Conservation (phyloP, 2,113 vertebrate genomes). For the Tragelaphus strepsiceros region DNA sequence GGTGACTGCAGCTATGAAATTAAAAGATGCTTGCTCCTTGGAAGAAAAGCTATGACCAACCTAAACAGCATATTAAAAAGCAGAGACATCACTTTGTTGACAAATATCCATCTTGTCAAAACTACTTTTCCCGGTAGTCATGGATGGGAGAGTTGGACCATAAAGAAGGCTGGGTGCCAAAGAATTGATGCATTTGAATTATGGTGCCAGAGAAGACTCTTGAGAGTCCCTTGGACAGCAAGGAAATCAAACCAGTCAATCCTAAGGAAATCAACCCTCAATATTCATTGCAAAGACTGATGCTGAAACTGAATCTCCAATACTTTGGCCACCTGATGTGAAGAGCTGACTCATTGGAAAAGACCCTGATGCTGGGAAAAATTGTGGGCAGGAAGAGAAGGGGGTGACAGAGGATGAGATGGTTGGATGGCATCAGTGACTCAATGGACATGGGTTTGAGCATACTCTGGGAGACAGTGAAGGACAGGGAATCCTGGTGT, state of each 20-base stretch:
- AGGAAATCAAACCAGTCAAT: not conserved
- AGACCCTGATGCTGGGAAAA: not conserved
- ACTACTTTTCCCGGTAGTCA: not conserved
- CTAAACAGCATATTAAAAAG: not conserved
- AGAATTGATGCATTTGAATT: not conserved
- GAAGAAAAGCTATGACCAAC: not conserved
- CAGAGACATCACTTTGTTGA: not conserved
- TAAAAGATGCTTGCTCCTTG: not conserved
- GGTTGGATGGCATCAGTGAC: not conserved
- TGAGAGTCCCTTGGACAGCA: not conserved
- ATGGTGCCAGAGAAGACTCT: not conserved
- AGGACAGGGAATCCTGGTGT: not conserved
- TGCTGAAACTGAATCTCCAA: not conserved
- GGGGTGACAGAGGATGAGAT: not conserved
- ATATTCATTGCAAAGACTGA: not conserved
- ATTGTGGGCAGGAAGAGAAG: not conserved
- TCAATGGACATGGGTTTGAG: not conserved
- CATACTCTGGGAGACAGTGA: not conserved
- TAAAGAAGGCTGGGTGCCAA: not conserved
- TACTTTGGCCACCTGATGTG: not conserved
- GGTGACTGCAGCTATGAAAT: not conserved
- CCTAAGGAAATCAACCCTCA: not conserved
- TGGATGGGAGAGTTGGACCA: not conserved
- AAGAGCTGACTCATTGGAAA: not conserved
- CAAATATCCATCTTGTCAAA: not conserved